Evolutionary conservation across 2,888 invertebrate genomes (phyloP).

Genomic region (Germaria angustata): DNA sequence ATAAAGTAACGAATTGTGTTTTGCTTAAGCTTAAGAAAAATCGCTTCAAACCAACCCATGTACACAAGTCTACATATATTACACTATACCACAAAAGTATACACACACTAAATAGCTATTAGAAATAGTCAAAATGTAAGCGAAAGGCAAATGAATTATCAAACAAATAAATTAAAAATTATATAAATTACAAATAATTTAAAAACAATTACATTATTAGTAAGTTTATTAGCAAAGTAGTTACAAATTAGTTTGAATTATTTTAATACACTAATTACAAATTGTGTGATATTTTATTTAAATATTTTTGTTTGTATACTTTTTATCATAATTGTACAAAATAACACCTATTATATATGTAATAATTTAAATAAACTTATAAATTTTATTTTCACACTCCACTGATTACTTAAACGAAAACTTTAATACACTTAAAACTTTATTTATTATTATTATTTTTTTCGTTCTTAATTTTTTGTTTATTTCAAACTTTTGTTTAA

Average conservation of each 20-base stretch:
- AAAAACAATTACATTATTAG: conserved; percentile 37
- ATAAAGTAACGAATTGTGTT: conserved; percentile 66
- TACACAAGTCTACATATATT: conserved; percentile 47
- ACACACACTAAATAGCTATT: conserved; percentile 58
- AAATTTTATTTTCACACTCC: conserved; percentile 18
- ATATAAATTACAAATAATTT: conserved; percentile 50
- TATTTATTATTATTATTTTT: not conserved
- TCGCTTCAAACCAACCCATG: conserved; percentile 46
- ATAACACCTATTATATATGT: not conserved
- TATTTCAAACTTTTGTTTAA: conserved; percentile 6
- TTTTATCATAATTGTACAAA: conserved; percentile 6
- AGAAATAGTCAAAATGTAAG: conserved; percentile 72
- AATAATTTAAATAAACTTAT: conserved; percentile 9
- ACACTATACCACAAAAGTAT: conserved; percentile 55
- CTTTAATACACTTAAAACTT: not conserved
- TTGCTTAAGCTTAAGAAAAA: conserved; percentile 44
- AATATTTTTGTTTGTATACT: conserved; percentile 27
- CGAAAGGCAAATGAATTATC: conserved; percentile 64
- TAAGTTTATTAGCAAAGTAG: conserved; percentile 29
- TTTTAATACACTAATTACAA: conserved; percentile 19
- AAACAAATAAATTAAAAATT: not conserved
- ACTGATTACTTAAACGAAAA: conserved; percentile 40
- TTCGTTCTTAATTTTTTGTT: conserved; percentile 8
- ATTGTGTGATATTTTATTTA: conserved; percentile 53
- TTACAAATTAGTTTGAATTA: conserved; percentile 37